These are phyloP conservation scores for Prenolepis imparis DNA, from an alignment of 2,888 invertebrate species.

Conservation along the genomic window DNA sequence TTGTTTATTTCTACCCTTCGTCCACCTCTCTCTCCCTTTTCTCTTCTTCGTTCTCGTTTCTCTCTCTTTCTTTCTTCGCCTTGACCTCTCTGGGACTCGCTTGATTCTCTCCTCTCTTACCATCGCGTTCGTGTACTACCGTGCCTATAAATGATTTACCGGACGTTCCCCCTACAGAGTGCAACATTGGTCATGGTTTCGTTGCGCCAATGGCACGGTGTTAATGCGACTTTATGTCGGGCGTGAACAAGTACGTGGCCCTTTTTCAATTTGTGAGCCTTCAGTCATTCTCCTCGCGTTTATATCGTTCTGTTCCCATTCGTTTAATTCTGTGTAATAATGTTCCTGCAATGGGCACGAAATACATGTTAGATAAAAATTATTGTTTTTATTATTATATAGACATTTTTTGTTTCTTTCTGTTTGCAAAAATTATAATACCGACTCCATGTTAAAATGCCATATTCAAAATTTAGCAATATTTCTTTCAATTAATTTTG, in stretches of 20 bases:
- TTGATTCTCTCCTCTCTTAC: slow-evolving; percentile 19
- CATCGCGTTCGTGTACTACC: slow-evolving; percentile 39
- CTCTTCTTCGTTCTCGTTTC: slow-evolving; percentile 39
- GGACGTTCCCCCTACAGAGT: slow-evolving; percentile 49
- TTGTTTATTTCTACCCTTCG: slow-evolving; percentile 30
- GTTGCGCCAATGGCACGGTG: slow-evolving; percentile 68
- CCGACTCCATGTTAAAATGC: neutral
- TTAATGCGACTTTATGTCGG: slow-evolving; percentile 68
- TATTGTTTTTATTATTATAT: neutral
- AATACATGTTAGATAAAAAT: neutral
- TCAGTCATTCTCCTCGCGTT: slow-evolving; percentile 48
- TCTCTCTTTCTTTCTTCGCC: slow-evolving; percentile 4
- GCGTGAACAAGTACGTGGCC: slow-evolving; percentile 59
- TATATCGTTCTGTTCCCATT: slow-evolving; percentile 42
- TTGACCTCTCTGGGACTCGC: slow-evolving; percentile 14
- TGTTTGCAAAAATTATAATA: neutral
- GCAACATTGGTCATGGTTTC: slow-evolving; percentile 67
- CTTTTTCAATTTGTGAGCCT: slow-evolving; percentile 57
- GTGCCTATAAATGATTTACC: slow-evolving; percentile 64
- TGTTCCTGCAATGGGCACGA: neutral
- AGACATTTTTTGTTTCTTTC: neutral
- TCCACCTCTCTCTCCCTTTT: neutral
- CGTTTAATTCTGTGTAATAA: neutral
- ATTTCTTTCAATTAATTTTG: neutral
- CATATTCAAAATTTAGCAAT: neutral